phyloP scores from a whole-genome alignment of 2,113 vertebrate genomes.

The Hyperopisus bebe region DNA sequence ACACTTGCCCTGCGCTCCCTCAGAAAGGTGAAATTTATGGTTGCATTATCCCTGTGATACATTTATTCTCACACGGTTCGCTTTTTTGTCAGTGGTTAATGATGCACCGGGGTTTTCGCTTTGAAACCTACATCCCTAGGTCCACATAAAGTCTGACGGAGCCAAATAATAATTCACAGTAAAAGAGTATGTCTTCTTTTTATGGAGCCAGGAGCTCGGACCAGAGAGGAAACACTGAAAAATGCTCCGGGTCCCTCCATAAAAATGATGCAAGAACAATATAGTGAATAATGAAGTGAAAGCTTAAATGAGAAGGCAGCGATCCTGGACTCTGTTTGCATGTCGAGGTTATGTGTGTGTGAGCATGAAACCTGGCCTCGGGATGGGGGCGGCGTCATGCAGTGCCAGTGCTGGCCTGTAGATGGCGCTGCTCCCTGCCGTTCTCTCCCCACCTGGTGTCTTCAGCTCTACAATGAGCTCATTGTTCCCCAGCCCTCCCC shows the following conservation, averaged over 20 bases:
- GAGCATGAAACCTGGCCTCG: background rate
- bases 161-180: background rate
- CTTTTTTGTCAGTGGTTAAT: background rate
- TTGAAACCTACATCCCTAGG: background rate
- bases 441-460: slow-evolving; percentile 48
- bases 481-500: slow-evolving; percentile 64
- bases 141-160: background rate
- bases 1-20: background rate
- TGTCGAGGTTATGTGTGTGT: background rate
- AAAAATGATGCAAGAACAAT: background rate
- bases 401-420: slow-evolving; percentile 66
- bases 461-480: slow-evolving; percentile 64
- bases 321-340: background rate
- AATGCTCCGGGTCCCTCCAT: background rate
- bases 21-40: background rate
- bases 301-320: background rate
- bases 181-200: background rate
- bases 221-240: background rate
- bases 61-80: background rate
- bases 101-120: background rate
- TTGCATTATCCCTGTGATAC: background rate
- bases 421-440: slow-evolving; percentile 85
- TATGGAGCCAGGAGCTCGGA: background rate
- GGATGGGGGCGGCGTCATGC: background rate
- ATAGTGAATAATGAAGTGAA: background rate